Evolutionary conservation across 2,113 vertebrate species (phyloP).

Genomic region (Lophochroa leadbeateri): DNA sequence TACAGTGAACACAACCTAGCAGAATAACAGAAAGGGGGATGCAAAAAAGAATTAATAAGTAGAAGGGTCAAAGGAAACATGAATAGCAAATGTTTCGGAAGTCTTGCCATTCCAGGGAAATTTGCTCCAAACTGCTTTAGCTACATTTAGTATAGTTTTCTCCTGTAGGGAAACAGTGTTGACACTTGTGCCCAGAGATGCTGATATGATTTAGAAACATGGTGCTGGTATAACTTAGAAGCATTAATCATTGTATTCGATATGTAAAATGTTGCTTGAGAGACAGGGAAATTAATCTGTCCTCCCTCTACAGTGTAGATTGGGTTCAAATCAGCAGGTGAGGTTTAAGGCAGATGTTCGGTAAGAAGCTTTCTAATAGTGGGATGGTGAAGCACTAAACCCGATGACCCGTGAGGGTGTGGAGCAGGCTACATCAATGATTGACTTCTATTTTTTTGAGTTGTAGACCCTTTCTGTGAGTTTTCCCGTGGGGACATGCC

Average conservation of each 20-base stretch:
- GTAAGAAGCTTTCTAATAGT: background rate
- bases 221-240: background rate
- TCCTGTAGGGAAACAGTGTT: background rate
- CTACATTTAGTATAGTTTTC: conserved; percentile 13
- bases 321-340: background rate
- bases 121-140: background rate
- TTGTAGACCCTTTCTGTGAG: background rate
- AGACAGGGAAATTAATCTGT: background rate
- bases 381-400: background rate
- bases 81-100: background rate
- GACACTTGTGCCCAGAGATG: background rate
- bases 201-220: background rate
- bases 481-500: background rate
- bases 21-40: background rate
- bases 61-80: background rate
- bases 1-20: background rate
- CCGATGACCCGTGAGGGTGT: background rate
- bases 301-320: background rate
- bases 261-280: background rate
- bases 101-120: background rate
- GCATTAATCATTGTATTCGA: background rate
- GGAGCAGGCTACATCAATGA: background rate
- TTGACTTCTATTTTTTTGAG: background rate
- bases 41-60: background rate
- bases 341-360: background rate